Percentiles rank a stretch among this genome's conserved stretches.
Conservation (phyloP, 2,113 vertebrate species). For the Anas platyrhynchos region DNA sequence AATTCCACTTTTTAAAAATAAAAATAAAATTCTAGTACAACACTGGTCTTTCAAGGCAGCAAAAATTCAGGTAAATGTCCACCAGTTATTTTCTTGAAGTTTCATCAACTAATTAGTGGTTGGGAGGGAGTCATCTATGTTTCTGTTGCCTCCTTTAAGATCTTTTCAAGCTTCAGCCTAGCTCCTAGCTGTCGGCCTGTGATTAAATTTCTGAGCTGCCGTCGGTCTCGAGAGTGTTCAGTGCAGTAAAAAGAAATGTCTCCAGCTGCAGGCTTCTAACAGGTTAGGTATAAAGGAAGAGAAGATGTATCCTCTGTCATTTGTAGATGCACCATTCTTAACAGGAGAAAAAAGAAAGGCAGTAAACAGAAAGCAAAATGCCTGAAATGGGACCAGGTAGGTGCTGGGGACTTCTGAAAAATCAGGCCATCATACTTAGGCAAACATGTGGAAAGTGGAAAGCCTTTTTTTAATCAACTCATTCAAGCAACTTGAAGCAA, state of each 20-base stretch:
- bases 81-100: not conserved
- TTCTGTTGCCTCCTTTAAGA: not conserved
- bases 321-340: not conserved
- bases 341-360: not conserved
- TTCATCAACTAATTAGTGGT: constrained; percentile 8
- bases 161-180: constrained; percentile 28
- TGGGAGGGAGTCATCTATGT: not conserved
- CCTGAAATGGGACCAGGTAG: not conserved
- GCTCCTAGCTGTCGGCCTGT: not conserved
- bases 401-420: not conserved
- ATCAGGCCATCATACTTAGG: not conserved
- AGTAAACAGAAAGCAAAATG: not conserved
- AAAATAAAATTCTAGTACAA: not conserved
- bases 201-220: constrained; percentile 49
- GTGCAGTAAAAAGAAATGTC: not conserved
- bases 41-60: not conserved
- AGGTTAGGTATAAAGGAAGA: not conserved
- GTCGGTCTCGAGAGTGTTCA: not conserved
- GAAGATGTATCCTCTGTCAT: not conserved
- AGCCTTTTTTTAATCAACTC: not conserved
- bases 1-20: not conserved
- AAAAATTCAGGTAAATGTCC: not conserved
- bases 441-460: not conserved
- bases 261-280: not conserved
- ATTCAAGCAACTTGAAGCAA: not conserved